phyloP scores from a whole-genome alignment of 2,113 vertebrate genomes.

The Vidua chalybeata region DNA sequence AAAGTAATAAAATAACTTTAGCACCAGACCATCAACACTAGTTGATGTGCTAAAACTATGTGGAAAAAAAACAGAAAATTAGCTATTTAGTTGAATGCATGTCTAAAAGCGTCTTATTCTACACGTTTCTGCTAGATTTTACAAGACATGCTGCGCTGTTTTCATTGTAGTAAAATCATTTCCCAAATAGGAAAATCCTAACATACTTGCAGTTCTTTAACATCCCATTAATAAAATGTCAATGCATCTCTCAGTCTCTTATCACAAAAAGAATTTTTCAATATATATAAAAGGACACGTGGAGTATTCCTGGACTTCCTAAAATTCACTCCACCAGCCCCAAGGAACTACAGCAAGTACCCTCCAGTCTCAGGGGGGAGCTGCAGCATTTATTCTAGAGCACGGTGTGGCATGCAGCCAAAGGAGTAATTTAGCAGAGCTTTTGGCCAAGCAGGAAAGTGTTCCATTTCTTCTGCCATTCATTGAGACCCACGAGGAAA shows the following conservation, averaged over 20 bases:
- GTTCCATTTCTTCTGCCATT: slow-evolving; percentile 53
- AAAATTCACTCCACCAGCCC: background rate
- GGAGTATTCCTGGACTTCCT: background rate
- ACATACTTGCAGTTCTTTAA: background rate
- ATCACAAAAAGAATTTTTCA: background rate
- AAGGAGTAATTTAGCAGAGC: background rate
- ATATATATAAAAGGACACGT: background rate
- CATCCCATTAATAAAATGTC: background rate
- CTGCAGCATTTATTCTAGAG: slow-evolving; percentile 7
- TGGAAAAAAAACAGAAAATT: background rate
- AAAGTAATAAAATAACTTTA: background rate
- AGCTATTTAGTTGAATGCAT: background rate
- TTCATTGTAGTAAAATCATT: background rate
- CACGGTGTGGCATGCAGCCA: background rate
- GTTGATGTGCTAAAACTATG: background rate
- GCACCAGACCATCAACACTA: background rate
- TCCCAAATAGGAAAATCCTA: background rate
- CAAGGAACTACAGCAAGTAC: background rate
- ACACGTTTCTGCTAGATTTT: background rate
- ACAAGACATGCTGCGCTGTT: background rate
- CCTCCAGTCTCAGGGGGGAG: slow-evolving; percentile 32
- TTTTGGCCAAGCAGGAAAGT: slow-evolving; percentile 55
- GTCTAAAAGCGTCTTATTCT: background rate
- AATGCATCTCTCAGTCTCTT: rapidly evolving
- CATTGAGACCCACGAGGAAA: slow-evolving; percentile 48